These are phyloP conservation scores for Copidosoma floridanum DNA, from an alignment of 1,140 invertebrate species.

Conservation along the genomic window DNA sequence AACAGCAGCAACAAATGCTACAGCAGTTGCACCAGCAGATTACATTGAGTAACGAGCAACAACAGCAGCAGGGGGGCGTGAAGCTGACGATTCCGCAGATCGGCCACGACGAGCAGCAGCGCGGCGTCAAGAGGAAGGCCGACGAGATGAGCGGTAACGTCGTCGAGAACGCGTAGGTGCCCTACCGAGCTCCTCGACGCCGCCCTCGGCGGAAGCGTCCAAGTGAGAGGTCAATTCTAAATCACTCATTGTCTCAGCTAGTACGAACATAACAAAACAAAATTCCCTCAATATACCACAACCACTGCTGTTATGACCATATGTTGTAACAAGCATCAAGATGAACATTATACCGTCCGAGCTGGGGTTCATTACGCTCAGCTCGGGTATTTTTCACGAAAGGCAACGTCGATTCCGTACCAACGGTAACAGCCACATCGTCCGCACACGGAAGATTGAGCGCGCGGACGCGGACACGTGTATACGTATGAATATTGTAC, in stretches of 20 bases:
- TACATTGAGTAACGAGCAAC: constrained; percentile 37
- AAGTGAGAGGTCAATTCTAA: constrained; percentile 50
- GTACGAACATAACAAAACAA: constrained; percentile 21
- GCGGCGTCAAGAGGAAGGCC: constrained; percentile 52
- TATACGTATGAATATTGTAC: no score
- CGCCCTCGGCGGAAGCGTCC: no score
- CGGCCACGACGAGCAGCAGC: constrained; percentile 37
- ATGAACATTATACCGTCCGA: no score
- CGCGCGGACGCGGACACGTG: no score
- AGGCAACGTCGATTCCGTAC: no score
- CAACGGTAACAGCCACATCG: no score
- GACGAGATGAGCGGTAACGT: constrained; percentile 48
- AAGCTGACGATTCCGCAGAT: constrained; percentile 36
- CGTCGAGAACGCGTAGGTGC: constrained; percentile 39
- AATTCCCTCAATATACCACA: neutral
- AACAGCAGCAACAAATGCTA: constrained; percentile 35
- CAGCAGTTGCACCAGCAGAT: constrained; percentile 41
- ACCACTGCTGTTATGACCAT: no score
- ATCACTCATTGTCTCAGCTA: constrained; percentile 54
- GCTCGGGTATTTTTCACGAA: no score
- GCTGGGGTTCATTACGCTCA: no score
- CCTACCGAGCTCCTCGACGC: constrained; percentile 23
- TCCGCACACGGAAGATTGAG: no score
- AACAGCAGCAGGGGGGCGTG: constrained; percentile 37
- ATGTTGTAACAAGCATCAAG: no score